These are phyloP conservation scores for Athetis lepigone DNA, from an alignment of 2,888 invertebrate genomes.

Conservation along the genomic window DNA sequence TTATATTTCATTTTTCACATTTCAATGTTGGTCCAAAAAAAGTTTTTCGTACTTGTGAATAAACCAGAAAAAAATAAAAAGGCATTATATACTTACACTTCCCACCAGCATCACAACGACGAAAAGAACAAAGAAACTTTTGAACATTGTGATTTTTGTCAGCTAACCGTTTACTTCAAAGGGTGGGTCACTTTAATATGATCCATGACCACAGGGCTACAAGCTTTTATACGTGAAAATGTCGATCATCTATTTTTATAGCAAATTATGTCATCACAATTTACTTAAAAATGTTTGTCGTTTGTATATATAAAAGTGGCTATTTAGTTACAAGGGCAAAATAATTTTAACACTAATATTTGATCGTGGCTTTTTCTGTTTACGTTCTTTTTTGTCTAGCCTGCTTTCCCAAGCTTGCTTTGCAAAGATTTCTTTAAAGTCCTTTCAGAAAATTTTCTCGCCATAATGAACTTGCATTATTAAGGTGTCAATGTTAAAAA, in stretches of 20 bases:
- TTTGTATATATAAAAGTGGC: too few species aligned
- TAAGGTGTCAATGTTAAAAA: too few species aligned
- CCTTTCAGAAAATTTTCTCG: too few species aligned
- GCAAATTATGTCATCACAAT: conserved; percentile 42
- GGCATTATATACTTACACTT: conserved; percentile 45
- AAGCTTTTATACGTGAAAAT: conserved; percentile 41
- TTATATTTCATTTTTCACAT: too few species aligned
- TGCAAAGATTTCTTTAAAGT: too few species aligned
- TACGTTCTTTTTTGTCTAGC: too few species aligned
- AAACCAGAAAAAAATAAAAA: too few species aligned
- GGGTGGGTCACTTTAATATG: not conserved
- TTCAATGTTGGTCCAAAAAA: too few species aligned
- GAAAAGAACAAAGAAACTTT: conserved; percentile 33
- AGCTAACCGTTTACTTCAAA: conserved; percentile 12
- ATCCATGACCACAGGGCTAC: not conserved
- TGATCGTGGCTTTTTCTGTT: not conserved
- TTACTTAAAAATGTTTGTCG: conserved; percentile 43
- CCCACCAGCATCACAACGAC: conserved; percentile 35
- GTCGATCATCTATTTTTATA: conserved; percentile 24
- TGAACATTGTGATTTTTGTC: conserved; percentile 35
- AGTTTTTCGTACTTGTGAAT: too few species aligned
- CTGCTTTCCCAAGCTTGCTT: too few species aligned
- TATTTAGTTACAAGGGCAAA: conserved; percentile 17
- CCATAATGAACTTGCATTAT: too few species aligned
- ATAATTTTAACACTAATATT: conserved; percentile 13